phyloP scores from a whole-genome alignment of 2,888 invertebrate species.

The Nudaria mundana region DNA sequence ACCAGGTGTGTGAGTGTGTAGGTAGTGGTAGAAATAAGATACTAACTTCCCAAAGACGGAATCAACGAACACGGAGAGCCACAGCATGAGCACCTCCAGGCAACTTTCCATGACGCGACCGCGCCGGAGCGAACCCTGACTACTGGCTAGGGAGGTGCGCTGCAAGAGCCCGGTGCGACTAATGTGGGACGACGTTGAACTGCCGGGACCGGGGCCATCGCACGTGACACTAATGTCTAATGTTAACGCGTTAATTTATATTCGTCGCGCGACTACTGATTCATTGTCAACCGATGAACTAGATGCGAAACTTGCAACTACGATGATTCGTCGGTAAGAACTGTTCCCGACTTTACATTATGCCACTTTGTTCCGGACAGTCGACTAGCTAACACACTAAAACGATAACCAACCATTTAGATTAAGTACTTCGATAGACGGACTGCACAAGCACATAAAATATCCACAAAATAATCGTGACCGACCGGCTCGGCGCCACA shows the following conservation, averaged over 20 bases:
- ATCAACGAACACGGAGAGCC: slow-evolving; percentile 45
- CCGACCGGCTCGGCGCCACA: too few species aligned
- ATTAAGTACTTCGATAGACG: slow-evolving; percentile 1
- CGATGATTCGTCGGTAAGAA: slow-evolving; percentile 10
- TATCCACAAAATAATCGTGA: neutral
- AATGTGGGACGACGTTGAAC: slow-evolving; percentile 9
- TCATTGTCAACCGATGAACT: slow-evolving; percentile 25
- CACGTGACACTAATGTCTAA: slow-evolving; percentile 34
- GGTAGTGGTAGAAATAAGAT: too few species aligned
- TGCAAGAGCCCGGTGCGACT: slow-evolving; percentile 6
- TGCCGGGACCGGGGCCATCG: slow-evolving; percentile 24
- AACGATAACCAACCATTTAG: neutral
- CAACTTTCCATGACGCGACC: slow-evolving; percentile 35
- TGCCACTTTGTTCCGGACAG: neutral
- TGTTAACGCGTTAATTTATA: slow-evolving; percentile 26
- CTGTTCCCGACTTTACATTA: slow-evolving; percentile 1
- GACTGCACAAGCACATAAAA: slow-evolving; percentile 3
- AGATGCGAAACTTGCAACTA: slow-evolving; percentile 15
- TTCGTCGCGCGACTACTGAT: slow-evolving; percentile 18
- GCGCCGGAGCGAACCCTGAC: neutral
- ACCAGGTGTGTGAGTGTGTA: too few species aligned
- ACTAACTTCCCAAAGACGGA: slow-evolving; percentile 50
- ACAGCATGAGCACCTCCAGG: slow-evolving; percentile 43
- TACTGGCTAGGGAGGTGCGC: slow-evolving; percentile 5
- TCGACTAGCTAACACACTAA: slow-evolving; percentile 1